Conservation (phyloP, 2,797 vertebrate species). For the Sitta carolinensis region DNA sequence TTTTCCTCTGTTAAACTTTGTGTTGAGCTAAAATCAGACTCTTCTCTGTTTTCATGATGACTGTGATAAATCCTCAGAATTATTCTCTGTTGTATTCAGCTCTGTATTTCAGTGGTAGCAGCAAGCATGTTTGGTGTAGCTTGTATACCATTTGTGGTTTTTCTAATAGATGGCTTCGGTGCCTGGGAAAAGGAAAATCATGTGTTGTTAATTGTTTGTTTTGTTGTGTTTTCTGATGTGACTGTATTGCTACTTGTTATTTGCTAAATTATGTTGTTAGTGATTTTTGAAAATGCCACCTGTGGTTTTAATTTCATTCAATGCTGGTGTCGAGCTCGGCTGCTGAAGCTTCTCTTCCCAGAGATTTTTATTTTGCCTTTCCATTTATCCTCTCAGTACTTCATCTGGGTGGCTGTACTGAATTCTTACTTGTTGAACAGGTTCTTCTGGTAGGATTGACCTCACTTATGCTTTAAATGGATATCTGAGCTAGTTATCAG, state of each 20-base stretch:
- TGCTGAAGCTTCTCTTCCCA: not conserved
- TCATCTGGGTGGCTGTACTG: not conserved
- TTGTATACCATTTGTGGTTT: not conserved
- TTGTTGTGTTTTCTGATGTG: not conserved
- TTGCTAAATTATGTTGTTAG: not conserved
- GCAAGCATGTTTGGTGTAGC: not conserved
- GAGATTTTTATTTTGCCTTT: not conserved
- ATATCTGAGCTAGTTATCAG: not conserved
- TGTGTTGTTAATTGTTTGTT: not conserved
- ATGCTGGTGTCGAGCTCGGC: not conserved
- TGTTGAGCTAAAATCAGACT: not conserved
- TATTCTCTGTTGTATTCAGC: not conserved
- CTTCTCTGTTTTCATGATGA: not conserved
- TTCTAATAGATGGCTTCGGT: not conserved
- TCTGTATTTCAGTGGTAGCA: not conserved
- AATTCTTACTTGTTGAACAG: not conserved
- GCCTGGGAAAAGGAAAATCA: not conserved
- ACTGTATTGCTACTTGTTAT: not conserved
- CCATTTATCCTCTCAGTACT: not conserved
- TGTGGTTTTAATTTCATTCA: not conserved
- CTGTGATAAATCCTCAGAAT: not conserved
- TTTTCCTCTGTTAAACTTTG: not conserved
- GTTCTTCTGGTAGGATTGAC: not conserved
- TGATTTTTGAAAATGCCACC: not conserved
- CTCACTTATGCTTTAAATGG: not conserved